phyloP scores from a whole-genome alignment of 2,888 invertebrate species.

The Crepidodera aurea region DNA sequence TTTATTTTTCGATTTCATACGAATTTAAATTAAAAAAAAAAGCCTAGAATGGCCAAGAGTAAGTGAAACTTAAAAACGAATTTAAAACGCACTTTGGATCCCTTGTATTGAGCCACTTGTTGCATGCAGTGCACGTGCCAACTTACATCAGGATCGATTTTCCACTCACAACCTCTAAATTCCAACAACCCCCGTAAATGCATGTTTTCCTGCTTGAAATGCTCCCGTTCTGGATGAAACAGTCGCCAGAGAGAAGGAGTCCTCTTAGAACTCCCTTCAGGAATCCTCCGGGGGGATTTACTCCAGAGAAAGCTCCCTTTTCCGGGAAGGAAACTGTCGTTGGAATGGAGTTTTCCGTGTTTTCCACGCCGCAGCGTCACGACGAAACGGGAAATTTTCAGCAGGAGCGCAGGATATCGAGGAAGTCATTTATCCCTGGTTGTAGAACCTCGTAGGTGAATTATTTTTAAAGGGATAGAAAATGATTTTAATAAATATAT shows the following conservation, averaged over 20 bases:
- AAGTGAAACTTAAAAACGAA: no score
- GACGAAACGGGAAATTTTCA: neutral
- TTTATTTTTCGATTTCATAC: no score
- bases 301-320: neutral
- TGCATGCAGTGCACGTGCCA: neutral
- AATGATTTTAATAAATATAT: no score
- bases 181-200: neutral
- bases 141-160: neutral
- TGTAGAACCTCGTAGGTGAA: no score
- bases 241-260: neutral
- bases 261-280: neutral
- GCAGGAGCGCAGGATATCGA: neutral
- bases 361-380: constrained; percentile 5
- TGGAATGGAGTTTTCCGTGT: neutral
- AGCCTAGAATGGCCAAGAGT: no score
- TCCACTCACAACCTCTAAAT: neutral
- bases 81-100: no score
- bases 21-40: no score
- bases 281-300: neutral
- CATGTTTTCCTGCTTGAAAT: neutral
- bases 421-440: neutral
- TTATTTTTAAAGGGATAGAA: no score
- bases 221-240: constrained; percentile 5
- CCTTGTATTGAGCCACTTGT: neutral
- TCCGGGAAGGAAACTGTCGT: neutral